Evolutionary conservation across 1,140 invertebrate species (phyloP), one percentile per base, ranked within the genome.

Genomic region (Tetramorium simillimum): DNA sequence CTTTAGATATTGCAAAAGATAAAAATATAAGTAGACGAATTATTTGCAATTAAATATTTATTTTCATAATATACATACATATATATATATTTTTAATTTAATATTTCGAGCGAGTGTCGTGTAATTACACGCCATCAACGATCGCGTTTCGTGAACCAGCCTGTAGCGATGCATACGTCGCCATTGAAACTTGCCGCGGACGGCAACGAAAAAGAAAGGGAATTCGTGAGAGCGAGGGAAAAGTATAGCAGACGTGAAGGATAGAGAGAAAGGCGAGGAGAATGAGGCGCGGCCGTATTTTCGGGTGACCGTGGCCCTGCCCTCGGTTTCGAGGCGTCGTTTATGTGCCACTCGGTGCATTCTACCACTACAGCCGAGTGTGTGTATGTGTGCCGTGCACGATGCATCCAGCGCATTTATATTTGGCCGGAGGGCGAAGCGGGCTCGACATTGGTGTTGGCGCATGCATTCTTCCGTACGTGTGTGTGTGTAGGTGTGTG

Each of bases 241-340:
- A 58, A 46, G 12, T 21, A 24, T 3, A n/a, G 56, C 18, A 65
- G 63, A 69, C 60, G 16, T 37, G 63, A 49, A 63, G 87, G 73
- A 70, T 60, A 85, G 86, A 92, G 63, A 58, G 69, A 88, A 56
- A 86, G 73, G 24, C 58, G 81, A 67, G 62, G 85, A 87, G 86
- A 86, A 77, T 43, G 86, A 78, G 90, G 89, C 75, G 89, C 87
- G 87, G 89, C 86, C 75, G 91, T 93, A 93, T 94, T 95, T 94
- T 95, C 85, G 94, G 93, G 91, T 92, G 94, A 92, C 93, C 94
- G 89, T 94, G 94, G 93, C 93, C 93, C 93, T 94, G 93, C 93
- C 93, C 93, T 93, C 92, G 89, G 88, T 77, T 85, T 82, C 86
- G 75, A 46, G 67, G 86, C 77, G 85, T 80, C 90, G 90, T 92